These are phyloP conservation scores for Conops quadrifasciatus DNA, from an alignment of 2,888 invertebrate species.

Conservation along the genomic window DNA sequence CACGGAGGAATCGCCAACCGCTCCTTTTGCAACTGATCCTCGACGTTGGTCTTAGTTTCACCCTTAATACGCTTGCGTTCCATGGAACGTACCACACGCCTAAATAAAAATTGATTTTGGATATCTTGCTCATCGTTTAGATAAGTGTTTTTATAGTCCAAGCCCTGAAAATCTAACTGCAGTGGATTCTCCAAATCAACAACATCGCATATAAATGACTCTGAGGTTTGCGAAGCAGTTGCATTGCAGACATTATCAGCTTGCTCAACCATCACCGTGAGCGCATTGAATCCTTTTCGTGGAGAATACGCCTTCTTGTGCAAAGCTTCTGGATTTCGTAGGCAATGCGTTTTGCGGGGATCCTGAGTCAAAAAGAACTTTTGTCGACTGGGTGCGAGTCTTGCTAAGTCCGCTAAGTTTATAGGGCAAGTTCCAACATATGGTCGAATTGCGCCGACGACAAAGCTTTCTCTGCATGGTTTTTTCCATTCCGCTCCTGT, in stretches of 20 bases:
- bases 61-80: slow-evolving; percentile 51
- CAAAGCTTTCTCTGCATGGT: slow-evolving; percentile 55
- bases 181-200: slow-evolving; percentile 61
- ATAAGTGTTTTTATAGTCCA: slow-evolving; percentile 61
- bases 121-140: slow-evolving; percentile 58
- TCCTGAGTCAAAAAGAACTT: slow-evolving; percentile 61
- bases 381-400: slow-evolving; percentile 49
- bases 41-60: slow-evolving; percentile 47
- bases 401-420: slow-evolving; percentile 48
- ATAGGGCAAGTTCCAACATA: slow-evolving; percentile 55
- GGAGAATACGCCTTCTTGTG: slow-evolving; percentile 49
- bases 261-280: slow-evolving; percentile 56
- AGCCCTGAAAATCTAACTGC: slow-evolving; percentile 60
- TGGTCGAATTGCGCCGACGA: slow-evolving; percentile 50
- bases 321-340: slow-evolving; percentile 55
- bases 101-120: slow-evolving; percentile 57
- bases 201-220: slow-evolving; percentile 57
- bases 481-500: slow-evolving; percentile 49
- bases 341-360: slow-evolving; percentile 57
- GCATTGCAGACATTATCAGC: slow-evolving; percentile 57
- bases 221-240: slow-evolving; percentile 51
- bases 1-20: slow-evolving; percentile 46
- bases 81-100: slow-evolving; percentile 56
- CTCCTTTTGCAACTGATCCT: slow-evolving; percentile 51
- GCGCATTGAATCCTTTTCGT: slow-evolving; percentile 46